Evolutionary conservation across 1,140 invertebrate genomes (phyloP).

Genomic region (Drosophila tsacasi): DNA sequence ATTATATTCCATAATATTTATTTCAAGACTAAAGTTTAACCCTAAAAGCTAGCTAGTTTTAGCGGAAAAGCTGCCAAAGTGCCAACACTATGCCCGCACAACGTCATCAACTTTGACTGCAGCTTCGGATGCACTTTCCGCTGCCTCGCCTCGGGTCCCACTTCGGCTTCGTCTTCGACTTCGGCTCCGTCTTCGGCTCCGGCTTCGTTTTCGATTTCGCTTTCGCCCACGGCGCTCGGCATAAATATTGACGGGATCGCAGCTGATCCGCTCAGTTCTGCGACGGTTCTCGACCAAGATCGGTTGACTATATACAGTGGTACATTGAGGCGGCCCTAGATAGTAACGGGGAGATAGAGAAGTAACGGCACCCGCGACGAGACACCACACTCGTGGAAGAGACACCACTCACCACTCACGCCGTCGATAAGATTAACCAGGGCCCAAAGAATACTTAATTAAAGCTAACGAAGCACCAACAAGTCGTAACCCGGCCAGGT

Average conservation of each 20-base stretch:
- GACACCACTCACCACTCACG: background rate
- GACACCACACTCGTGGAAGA: constrained; percentile 15
- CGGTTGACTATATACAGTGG: constrained; percentile 7
- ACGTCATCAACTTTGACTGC: background rate
- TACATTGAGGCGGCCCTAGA: background rate
- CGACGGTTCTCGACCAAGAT: constrained; percentile 23
- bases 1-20: no score
- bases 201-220: constrained; percentile 10
- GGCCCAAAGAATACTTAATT: constrained; percentile 45
- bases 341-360: background rate
- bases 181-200: constrained; percentile 4
- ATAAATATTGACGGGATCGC: constrained; percentile 69
- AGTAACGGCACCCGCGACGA: constrained; percentile 34
- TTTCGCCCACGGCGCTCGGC: constrained; percentile 13
- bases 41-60: background rate
- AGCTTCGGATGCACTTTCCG: constrained; percentile 32
- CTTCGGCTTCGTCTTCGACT: constrained; percentile 4
- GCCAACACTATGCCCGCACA: background rate
- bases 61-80: background rate
- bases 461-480: constrained; percentile 35
- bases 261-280: constrained; percentile 68
- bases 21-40: no score
- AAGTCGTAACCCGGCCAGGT: constrained; percentile 26
- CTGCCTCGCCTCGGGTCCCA: background rate
- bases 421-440: constrained; percentile 67